These are phyloP conservation scores for Gryon sp. DNA, from an alignment of 1,140 invertebrate species.

Conservation along the genomic window DNA sequence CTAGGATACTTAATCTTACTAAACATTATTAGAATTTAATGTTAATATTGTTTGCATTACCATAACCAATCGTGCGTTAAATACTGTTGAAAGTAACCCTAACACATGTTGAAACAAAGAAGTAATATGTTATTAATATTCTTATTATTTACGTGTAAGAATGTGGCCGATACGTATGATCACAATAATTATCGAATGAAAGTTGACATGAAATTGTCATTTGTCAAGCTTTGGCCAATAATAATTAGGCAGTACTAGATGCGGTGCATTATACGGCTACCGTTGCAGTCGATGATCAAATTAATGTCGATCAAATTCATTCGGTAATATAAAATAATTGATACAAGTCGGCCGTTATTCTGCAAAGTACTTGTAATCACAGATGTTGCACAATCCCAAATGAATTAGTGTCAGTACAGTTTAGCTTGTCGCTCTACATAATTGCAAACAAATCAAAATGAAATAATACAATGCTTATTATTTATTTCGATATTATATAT, in stretches of 20 bases:
- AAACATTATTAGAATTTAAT: no score
- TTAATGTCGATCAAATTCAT: conserved; percentile 53
- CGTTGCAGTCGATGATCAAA: conserved; percentile 22
- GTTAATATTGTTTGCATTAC: no score
- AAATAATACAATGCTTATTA: background rate
- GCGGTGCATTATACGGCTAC: conserved; percentile 4
- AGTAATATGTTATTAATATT: no score
- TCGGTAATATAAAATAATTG: conserved; percentile 51
- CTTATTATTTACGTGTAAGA: no score
- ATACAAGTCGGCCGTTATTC: conserved; percentile 54
- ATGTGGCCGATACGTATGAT: no score
- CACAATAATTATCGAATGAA: conserved; percentile 21
- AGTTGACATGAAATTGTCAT: conserved; percentile 22
- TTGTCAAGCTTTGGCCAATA: conserved; percentile 27
- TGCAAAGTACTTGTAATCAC: conserved; percentile 40
- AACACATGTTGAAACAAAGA: no score
- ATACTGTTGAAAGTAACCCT: no score
- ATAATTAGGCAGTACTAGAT: conserved; percentile 31
- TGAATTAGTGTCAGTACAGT: conserved; percentile 37
- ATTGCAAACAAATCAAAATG: conserved; percentile 30
- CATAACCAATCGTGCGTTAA: no score
- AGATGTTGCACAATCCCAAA: conserved; percentile 47
- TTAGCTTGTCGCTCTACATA: conserved; percentile 7
- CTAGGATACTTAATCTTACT: no score
- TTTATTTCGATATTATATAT: no score